Percentiles rank a stretch among this genome's conserved stretches.
These are phyloP conservation scores for Apocheima hispidaria DNA, from an alignment of 2,888 invertebrate species.

Conservation along the genomic window DNA sequence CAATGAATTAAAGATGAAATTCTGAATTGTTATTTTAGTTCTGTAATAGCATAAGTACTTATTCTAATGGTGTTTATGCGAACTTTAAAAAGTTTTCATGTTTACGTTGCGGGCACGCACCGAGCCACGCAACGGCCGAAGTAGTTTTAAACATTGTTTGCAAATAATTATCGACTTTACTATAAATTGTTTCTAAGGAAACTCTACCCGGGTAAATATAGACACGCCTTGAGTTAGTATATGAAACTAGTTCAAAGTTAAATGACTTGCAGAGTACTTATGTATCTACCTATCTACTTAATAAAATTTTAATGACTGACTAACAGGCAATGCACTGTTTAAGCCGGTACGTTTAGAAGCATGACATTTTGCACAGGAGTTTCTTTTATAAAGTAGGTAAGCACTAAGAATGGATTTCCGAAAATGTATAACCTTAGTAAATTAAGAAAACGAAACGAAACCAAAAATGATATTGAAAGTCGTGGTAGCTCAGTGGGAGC, in stretches of 20 bases:
- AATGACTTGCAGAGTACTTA: constrained; percentile 16
- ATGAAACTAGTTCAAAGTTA: constrained; percentile 28
- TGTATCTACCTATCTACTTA: not conserved
- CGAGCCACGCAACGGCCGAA: constrained; percentile 59
- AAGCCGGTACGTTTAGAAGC: too few species aligned
- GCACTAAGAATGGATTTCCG: too few species aligned
- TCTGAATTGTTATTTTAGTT: constrained; percentile 2
- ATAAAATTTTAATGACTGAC: not conserved
- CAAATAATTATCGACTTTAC: constrained; percentile 35
- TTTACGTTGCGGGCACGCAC: constrained; percentile 74
- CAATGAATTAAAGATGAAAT: constrained; percentile 29
- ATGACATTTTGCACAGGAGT: too few species aligned
- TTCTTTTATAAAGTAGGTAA: too few species aligned
- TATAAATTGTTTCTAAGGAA: constrained; percentile 32
- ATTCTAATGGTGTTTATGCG: constrained; percentile 63
- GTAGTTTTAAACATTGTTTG: constrained; percentile 39
- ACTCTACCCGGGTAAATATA: constrained; percentile 28
- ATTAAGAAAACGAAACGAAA: too few species aligned
- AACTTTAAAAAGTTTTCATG: constrained; percentile 66
- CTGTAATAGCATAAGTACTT: constrained; percentile 17
- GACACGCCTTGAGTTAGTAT: constrained; percentile 1
- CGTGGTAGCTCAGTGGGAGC: too few species aligned
- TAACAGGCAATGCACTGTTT: not conserved
- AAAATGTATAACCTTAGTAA: too few species aligned
- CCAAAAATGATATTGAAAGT: too few species aligned